A percentile compares a stretch with the other conserved stretches of the same genome.
Conservation (phyloP, 2,113 vertebrate species). For the Gila orcuttii region DNA sequence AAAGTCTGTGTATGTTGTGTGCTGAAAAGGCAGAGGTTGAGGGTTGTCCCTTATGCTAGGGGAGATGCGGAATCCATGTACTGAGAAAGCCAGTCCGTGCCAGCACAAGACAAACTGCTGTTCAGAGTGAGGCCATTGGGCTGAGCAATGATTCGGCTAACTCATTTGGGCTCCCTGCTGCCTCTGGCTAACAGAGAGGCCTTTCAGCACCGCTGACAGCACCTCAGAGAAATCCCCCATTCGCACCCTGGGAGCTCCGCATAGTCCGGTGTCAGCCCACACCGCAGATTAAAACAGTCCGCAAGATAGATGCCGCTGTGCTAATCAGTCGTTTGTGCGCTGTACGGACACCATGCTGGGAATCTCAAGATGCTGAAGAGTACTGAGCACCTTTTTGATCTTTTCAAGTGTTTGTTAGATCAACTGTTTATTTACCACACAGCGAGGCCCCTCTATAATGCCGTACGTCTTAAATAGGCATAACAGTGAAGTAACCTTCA, state of each 20-base stretch:
- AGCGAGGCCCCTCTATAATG: constrained; percentile 49
- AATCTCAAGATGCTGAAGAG: constrained; percentile 56
- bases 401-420: constrained; percentile 60
- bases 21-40: constrained; percentile 49
- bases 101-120: constrained; percentile 57
- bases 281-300: constrained; percentile 50
- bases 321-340: constrained; percentile 61
- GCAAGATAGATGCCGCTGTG: constrained; percentile 59
- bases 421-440: constrained; percentile 63
- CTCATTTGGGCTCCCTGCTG: constrained; percentile 48
- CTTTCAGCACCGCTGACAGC: constrained; percentile 58
- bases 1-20: neutral
- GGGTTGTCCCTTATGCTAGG: constrained; percentile 42
- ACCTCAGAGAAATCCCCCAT: constrained; percentile 53
- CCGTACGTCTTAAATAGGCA: constrained; percentile 47
- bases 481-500: constrained; percentile 54
- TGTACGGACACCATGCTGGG: constrained; percentile 51
- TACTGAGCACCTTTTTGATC: constrained; percentile 60
- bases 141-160: constrained; percentile 51
- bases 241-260: constrained; percentile 49
- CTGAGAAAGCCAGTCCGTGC: constrained; percentile 46
- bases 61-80: constrained; percentile 44
- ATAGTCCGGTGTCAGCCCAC: constrained; percentile 57
- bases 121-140: constrained; percentile 40
- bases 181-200: constrained; percentile 54